A percentile compares a stretch with the other conserved stretches of the same genome.
These are phyloP conservation scores for Percopsis omiscomaycus DNA, from an alignment of 2,797 vertebrate genomes.

Conservation along the genomic window DNA sequence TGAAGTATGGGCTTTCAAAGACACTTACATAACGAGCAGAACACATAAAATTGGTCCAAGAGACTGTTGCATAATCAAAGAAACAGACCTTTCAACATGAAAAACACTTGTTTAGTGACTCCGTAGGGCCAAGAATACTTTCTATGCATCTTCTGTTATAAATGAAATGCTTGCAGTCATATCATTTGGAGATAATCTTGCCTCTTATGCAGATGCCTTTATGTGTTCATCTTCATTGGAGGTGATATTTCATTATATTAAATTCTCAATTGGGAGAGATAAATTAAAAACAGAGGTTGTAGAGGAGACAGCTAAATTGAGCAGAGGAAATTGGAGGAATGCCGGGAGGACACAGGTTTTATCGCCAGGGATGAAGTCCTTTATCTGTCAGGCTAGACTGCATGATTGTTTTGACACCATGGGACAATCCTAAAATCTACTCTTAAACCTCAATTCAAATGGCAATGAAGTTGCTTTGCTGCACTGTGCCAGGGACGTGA, in stretches of 20 bases:
- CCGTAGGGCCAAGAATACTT: constrained; percentile 17
- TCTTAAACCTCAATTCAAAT: constrained; percentile 20
- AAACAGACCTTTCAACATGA: constrained; percentile 29
- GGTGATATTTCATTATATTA: constrained; percentile 51
- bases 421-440: constrained; percentile 42
- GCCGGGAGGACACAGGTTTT: constrained; percentile 42
- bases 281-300: constrained; percentile 4
- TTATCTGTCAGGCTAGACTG: constrained; percentile 44
- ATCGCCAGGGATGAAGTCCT: constrained; percentile 50
- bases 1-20: constrained; percentile 37
- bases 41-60: constrained; percentile 18
- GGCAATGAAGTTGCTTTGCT: not conserved
- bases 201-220: constrained; percentile 48
- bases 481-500: constrained; percentile 22
- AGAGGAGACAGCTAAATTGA: constrained; percentile 43
- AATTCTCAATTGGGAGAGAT: constrained; percentile 19
- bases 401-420: constrained; percentile 64
- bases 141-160: constrained; percentile 40
- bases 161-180: constrained; percentile 48
- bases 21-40: constrained; percentile 31
- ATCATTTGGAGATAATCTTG: constrained; percentile 49
- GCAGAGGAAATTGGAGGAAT: constrained; percentile 55
- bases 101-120: constrained; percentile 26
- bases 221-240: constrained; percentile 63
- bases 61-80: constrained; percentile 37